Conservation (phyloP, 2,797 vertebrate species). For the Paratrypauchen microcephalus region DNA sequence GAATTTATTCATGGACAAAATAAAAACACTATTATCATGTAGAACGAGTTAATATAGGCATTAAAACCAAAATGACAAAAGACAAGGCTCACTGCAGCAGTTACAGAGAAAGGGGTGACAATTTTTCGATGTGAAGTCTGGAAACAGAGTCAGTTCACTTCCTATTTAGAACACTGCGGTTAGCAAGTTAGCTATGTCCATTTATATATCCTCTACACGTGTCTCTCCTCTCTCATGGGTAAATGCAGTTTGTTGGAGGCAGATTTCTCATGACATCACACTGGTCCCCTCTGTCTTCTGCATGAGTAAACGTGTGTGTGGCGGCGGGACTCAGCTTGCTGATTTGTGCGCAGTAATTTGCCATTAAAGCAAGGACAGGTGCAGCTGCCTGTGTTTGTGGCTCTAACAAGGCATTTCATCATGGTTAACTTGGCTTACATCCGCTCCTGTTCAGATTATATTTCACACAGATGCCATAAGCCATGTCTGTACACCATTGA, state of each 20-base stretch:
- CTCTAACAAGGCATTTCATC: conserved; percentile 80
- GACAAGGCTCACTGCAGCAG: too few relatives aligned
- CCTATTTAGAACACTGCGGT: too few relatives aligned
- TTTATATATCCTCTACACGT: not conserved
- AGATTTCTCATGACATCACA: conserved; percentile 55
- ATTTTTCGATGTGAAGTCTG: not conserved
- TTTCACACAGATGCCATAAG: conserved; percentile 25
- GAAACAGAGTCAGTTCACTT: not conserved
- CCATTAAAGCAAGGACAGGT: conserved; percentile 76
- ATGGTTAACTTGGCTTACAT: conserved; percentile 72
- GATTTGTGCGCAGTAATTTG: conserved; percentile 79
- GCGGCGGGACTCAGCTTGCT: conserved; percentile 70
- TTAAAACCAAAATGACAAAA: too few relatives aligned
- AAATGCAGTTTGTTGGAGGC: conserved; percentile 48
- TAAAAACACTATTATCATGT: too few relatives aligned
- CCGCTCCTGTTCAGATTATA: conserved; percentile 66
- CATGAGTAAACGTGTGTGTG: conserved; percentile 15
- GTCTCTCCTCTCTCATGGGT: conserved; percentile 38
- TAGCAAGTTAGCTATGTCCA: too few relatives aligned
- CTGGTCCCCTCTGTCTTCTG: conserved; percentile 15
- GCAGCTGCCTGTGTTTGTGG: conserved; percentile 71
- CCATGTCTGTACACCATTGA: not conserved
- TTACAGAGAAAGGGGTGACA: too few relatives aligned
- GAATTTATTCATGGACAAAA: too few relatives aligned
- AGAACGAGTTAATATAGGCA: too few relatives aligned